Conservation (phyloP, 2,888 invertebrate species). For the Leptopilina drosophilae region DNA sequence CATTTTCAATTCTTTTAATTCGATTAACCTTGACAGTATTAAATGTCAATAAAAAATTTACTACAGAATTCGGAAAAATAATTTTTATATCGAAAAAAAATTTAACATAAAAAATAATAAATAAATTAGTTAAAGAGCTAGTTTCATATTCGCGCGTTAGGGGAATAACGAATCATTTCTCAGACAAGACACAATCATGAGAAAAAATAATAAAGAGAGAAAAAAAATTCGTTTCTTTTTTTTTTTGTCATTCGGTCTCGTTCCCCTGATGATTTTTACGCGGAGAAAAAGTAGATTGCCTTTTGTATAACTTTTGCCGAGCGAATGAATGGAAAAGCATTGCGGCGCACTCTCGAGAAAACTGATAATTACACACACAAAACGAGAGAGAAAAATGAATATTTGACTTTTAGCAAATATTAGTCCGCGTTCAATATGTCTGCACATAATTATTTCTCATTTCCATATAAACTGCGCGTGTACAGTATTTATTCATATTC, state of each 20-base stretch:
- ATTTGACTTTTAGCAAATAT: slow-evolving; percentile 40
- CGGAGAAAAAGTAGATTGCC: slow-evolving; percentile 30
- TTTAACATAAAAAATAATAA: no score
- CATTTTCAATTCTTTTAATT: no score
- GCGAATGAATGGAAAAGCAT: slow-evolving; percentile 28
- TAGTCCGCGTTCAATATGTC: slow-evolving; percentile 21
- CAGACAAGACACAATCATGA: slow-evolving; percentile 16
- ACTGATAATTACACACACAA: slow-evolving; percentile 36
- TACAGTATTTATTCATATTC: background rate
- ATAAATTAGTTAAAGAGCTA: background rate
- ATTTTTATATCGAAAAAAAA: no score
- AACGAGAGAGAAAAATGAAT: slow-evolving; percentile 38
- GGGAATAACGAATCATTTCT: background rate
- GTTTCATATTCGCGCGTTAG: background rate
- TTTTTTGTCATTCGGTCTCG: slow-evolving; percentile 7
- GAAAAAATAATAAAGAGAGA: background rate
- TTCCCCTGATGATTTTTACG: slow-evolving; percentile 5
- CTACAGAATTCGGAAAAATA: no score
- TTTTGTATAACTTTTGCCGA: slow-evolving; percentile 19
- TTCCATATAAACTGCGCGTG: background rate
- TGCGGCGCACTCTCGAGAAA: slow-evolving; percentile 40
- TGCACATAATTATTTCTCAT: slow-evolving; percentile 7
- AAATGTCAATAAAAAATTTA: no score
- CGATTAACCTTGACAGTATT: no score
- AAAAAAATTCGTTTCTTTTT: background rate